Conservation (phyloP, 2,888 invertebrate genomes). For the Hyposoter dolosus region DNA sequence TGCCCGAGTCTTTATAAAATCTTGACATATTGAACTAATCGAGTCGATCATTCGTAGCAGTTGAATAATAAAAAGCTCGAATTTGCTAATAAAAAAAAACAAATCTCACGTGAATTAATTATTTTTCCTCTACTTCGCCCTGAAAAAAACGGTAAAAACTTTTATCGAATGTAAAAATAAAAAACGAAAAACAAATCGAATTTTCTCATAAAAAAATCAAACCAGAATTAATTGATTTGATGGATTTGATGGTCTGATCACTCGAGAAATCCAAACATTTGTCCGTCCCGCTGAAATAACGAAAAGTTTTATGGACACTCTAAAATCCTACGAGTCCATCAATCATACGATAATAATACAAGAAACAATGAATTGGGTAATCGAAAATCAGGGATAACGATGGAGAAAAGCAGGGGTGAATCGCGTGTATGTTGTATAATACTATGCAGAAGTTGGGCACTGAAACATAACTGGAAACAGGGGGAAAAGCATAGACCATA, state of each 20-base stretch:
- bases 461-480: slow-evolving; percentile 60
- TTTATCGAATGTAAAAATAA: too few species aligned
- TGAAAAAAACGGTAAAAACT: too few species aligned
- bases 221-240: neutral
- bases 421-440: slow-evolving; percentile 42
- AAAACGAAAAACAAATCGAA: too few species aligned
- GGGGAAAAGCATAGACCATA: slow-evolving; percentile 36
- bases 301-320: neutral
- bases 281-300: neutral
- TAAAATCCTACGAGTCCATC: slow-evolving; percentile 40
- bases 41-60: neutral
- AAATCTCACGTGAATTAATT: too few species aligned
- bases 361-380: slow-evolving; percentile 64
- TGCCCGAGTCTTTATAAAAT: slow-evolving; percentile 14
- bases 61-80: neutral
- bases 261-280: neutral
- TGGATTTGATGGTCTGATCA: neutral
- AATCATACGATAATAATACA: slow-evolving; percentile 49
- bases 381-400: slow-evolving; percentile 60
- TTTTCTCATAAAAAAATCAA: neutral
- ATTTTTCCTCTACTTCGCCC: too few species aligned
- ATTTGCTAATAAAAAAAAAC: too few species aligned
- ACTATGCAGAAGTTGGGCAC: slow-evolving; percentile 38
- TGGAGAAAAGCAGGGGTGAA: slow-evolving; percentile 61
- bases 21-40: slow-evolving; percentile 34